Evolutionary conservation across 1,140 invertebrate species (phyloP), one percentile per base, ranked within the genome.

Genomic region (Eriocheir sinensis): DNA sequence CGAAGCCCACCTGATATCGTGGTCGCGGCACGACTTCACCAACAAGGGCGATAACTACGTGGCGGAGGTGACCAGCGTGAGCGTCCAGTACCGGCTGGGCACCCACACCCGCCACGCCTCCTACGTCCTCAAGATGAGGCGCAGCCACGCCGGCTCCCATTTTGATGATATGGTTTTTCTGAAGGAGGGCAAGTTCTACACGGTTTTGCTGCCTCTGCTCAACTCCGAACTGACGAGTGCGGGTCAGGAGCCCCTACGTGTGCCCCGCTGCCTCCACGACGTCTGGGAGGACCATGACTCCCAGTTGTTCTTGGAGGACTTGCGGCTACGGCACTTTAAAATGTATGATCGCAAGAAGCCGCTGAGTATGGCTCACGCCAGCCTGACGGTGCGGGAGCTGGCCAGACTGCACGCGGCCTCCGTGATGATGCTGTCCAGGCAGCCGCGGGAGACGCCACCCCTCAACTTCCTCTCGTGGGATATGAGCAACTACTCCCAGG

Each of bases 31-130:
- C 12, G 15, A 60, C n/a, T 92, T 92, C 27, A 95, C 94, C 53
- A 95, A 92, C 44, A 92, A 92, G 41, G 94, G 94, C 3, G 94
- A 95, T 48, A 92, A 92, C 60, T 95, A 92, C 60, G 79, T 89
- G 12, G 72, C 89, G 32, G 85, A 44, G n/a, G 38, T 95, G 34
- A 92, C 90, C 15, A 89, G 90, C 53, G 81, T 92, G 30, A 41
- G 79, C 1, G 91, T 95, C 85, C 60, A 92, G 34, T 95, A 86
- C 38, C 12, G 21, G 6, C 15, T 79, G 48, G 38, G 34, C 34
- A 81, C 81, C 21, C 0, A 72, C 30, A 41, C 88, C 6, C 60
- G 81, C 21, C 12, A 95, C 21, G 94, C 38, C 1, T 93, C 94
- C 2, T 95, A 95, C 36, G 81, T 95, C 8, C 85, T 93, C 36